phyloP scores from a whole-genome alignment of 2,113 vertebrate species.

The Trachemys scripta region DNA sequence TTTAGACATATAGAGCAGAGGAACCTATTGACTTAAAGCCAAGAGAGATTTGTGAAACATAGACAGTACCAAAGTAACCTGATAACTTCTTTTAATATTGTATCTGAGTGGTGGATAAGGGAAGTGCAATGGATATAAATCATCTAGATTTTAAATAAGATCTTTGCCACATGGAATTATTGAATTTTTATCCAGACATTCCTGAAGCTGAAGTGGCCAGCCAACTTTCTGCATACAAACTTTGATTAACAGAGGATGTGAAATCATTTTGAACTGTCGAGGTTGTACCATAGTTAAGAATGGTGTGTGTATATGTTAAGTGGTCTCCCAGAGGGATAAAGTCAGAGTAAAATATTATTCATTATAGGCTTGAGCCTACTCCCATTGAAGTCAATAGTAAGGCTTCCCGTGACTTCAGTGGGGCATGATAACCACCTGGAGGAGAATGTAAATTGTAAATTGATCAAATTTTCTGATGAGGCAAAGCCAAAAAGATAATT shows the following conservation, averaged over 20 bases:
- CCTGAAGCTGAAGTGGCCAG: neutral
- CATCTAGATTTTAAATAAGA: slow-evolving; percentile 35
- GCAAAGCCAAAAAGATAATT: neutral
- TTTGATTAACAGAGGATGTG: neutral
- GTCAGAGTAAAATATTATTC: neutral
- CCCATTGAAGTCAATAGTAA: neutral
- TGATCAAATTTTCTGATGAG: neutral
- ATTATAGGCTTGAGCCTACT: neutral
- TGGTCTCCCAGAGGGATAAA: neutral
- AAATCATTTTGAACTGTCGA: neutral
- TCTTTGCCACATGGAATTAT: slow-evolving; percentile 25
- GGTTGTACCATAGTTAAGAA: neutral
- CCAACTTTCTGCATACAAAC: neutral
- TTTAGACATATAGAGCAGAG: slow-evolving; percentile 47
- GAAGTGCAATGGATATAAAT: neutral
- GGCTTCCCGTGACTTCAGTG: neutral
- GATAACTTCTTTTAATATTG: slow-evolving; percentile 44
- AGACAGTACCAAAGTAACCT: slow-evolving; percentile 42
- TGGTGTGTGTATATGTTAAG: neutral
- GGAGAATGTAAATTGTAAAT: neutral
- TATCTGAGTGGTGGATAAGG: slow-evolving; percentile 43
- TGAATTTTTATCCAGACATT: slow-evolving; percentile 28
- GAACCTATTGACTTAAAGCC: slow-evolving; percentile 42
- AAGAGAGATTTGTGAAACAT: slow-evolving; percentile 47
- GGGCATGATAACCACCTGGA: neutral